phyloP scores from a whole-genome alignment of 2,888 invertebrate genomes.

The Atrina japonica region DNA sequence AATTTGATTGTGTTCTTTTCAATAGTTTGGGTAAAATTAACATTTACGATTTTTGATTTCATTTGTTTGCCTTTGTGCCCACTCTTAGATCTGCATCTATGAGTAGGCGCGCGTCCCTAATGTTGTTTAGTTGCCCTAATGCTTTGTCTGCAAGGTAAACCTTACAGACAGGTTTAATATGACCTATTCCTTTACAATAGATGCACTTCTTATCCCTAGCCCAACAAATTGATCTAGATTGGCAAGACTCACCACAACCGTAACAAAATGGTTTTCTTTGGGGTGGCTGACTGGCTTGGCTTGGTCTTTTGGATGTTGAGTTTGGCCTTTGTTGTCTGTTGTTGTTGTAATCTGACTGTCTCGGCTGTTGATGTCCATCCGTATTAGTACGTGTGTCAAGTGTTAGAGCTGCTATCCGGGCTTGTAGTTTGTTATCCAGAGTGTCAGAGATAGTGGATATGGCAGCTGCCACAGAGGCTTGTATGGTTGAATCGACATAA shows the following conservation, averaged over 20 bases:
- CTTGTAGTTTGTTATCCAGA: no score
- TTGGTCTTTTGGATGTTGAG: no score
- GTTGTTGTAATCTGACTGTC: no score
- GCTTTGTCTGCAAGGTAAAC: neutral
- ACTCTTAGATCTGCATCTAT: neutral
- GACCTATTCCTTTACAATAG: neutral
- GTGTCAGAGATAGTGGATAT: no score
- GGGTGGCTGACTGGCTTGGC: no score
- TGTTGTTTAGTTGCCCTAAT: neutral
- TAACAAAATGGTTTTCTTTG: neutral
- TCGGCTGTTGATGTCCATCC: no score
- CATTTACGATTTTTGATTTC: neutral
- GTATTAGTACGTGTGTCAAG: no score
- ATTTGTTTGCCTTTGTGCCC: slow-evolving; percentile 3
- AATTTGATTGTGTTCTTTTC: neutral
- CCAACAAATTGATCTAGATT: neutral
- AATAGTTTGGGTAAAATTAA: neutral
- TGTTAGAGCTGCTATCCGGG: no score
- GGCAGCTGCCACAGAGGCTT: no score
- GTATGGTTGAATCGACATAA: no score
- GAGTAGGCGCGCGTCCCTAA: slow-evolving; percentile 5
- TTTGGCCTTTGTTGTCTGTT: no score
- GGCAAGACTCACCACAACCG: slow-evolving; percentile 4
- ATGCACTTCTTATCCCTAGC: neutral
- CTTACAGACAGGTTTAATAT: slow-evolving; percentile 4